Percentiles rank a stretch among this genome's conserved stretches.
Evolutionary conservation across 2,888 invertebrate species (phyloP).

Genomic region (Rhodophaea formosa): DNA sequence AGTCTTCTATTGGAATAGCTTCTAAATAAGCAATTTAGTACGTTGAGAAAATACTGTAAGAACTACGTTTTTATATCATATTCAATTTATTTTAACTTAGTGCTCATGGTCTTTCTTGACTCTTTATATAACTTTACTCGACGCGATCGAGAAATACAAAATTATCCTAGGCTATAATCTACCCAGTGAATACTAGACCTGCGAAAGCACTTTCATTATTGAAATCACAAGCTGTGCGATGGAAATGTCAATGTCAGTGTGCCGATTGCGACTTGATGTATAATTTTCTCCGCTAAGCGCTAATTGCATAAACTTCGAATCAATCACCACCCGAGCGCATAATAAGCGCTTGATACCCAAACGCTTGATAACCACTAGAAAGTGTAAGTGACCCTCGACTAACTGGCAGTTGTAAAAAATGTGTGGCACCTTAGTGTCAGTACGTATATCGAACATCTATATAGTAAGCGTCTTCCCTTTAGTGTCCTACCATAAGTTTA

Average conservation of each 20-base stretch:
- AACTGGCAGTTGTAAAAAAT: conserved; percentile 34
- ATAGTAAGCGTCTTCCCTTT: too few relatives aligned
- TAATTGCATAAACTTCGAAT: conserved; percentile 51
- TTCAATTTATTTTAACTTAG: too few relatives aligned
- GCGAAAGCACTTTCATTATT: conserved; percentile 45
- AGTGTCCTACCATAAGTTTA: too few relatives aligned
- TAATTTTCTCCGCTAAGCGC: conserved; percentile 55
- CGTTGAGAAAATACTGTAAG: too few relatives aligned
- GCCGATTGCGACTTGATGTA: conserved; percentile 54
- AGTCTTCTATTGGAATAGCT: too few relatives aligned
- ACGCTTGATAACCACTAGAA: conserved; percentile 46
- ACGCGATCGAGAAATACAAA: not conserved
- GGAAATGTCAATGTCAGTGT: conserved; percentile 57
- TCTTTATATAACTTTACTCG: too few relatives aligned
- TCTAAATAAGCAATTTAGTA: too few relatives aligned
- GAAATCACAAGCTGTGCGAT: conserved; percentile 44
- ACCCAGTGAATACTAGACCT: not conserved
- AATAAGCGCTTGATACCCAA: conserved; percentile 39
- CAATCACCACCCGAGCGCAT: conserved; percentile 42
- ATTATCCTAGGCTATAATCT: not conserved
- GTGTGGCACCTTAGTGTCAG: conserved; percentile 27
- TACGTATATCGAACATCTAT: conserved; percentile 40
- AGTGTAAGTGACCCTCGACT: conserved; percentile 47
- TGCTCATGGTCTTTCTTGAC: too few relatives aligned
- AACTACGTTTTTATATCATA: too few relatives aligned